Base-by-base conservation (phyloP, 2,113 vertebrate genomes). In the Anser brachyrhynchus region DNA sequence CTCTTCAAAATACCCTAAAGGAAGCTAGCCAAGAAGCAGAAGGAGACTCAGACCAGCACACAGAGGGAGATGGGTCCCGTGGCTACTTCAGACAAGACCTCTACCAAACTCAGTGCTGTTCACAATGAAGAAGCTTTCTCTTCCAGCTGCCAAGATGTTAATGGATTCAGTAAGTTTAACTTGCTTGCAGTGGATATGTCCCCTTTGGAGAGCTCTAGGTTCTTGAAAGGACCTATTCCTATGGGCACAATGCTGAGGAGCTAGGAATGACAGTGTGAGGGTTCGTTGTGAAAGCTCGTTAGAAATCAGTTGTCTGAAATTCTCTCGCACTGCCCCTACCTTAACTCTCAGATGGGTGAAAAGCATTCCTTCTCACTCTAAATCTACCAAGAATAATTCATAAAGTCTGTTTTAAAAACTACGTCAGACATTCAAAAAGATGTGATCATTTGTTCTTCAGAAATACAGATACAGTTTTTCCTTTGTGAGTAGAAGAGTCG, bases 1-100 rank as follows among this genome's bases (percentile, higher is more conserved):
- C 95, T 97, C 93, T 98, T 97, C 97, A 95, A 97, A 97, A 97
- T 86, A 93, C 93, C 95, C 94, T 98, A 93, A 98, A 99, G 99
- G 98, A 99, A 99, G 98, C 97, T 99, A 97, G 99, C 99, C 46
- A 99, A 99, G 98, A 99, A 99, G 97, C 99, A 99, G 98, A 99
- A 99, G 97, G 99, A 99, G 98, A 99, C 99, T 4, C 99, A 99
- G 95, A 99, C 98, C 97, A 99, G 98, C 98, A 99, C 98, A 0
- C 99, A 99, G 97, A 98, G 99, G 92, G 99, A 99, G 98, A 99
- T 99, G 99, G 99, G 98, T 21, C 99, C 99, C 0, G 98, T 99
- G 92, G 98, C 98, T 96, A 93, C 98, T 1, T 98, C 99, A 0
- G 99, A 99, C 97, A 99, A 99, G 97, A 99, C 98, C 92, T 97